A percentile compares a stretch with the other conserved stretches of the same genome.
Evolutionary conservation across 2,797 vertebrate genomes (phyloP).

Genomic region (Acestrorhynchus altus): DNA sequence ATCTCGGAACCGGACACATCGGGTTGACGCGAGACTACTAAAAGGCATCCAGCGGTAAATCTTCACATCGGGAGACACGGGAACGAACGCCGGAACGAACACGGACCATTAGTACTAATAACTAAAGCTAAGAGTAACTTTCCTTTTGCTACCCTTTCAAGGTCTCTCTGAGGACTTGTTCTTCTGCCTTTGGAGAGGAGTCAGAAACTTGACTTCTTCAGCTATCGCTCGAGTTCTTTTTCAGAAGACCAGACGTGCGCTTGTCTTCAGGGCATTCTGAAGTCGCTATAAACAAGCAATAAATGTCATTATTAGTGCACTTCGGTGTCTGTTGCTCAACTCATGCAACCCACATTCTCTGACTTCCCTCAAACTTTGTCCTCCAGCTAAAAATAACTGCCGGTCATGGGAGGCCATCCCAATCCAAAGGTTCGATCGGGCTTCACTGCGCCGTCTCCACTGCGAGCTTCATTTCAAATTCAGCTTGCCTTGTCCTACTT

Average conservation of each 20-base stretch:
- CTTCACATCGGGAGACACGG: neutral
- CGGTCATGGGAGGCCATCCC: neutral
- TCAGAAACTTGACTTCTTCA: slow-evolving; percentile 6
- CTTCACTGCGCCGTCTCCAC: neutral
- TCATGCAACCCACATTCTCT: neutral
- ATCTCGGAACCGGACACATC: neutral
- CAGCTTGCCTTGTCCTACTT: slow-evolving; percentile 19
- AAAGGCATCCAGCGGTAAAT: slow-evolving; percentile 37
- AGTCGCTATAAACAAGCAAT: neutral
- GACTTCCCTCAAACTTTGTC: neutral
- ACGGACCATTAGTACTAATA: slow-evolving; percentile 25
- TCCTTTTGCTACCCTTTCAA: slow-evolving; percentile 21
- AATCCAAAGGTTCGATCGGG: neutral
- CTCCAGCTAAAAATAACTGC: neutral
- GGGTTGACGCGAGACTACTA: slow-evolving; percentile 4
- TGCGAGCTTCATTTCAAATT: slow-evolving; percentile 6
- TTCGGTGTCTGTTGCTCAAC: no score
- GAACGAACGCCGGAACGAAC: slow-evolving; percentile 17
- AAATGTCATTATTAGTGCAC: neutral
- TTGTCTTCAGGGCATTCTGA: neutral
- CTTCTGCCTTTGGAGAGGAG: slow-evolving; percentile 10
- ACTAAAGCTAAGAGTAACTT: slow-evolving; percentile 6
- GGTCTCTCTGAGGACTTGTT: slow-evolving; percentile 4
- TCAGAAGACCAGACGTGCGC: neutral
- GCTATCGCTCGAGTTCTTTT: no score